phyloP scores from a whole-genome alignment of 2,113 vertebrate genomes.

The Theristicus caerulescens region DNA sequence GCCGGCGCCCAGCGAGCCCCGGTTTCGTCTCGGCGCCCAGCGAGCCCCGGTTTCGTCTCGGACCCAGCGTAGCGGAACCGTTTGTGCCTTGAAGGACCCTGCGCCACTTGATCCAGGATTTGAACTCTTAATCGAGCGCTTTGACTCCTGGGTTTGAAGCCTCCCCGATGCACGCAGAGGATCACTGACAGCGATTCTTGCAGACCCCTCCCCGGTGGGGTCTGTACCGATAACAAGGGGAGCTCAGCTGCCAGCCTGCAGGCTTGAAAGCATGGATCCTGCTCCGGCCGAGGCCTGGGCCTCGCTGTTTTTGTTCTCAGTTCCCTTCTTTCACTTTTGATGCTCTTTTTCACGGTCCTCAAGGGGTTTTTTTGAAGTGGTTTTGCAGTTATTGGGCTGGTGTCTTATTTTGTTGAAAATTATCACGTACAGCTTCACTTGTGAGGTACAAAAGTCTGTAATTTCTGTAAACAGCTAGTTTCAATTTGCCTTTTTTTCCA shows the following conservation, averaged over 20 bases:
- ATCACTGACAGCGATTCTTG: fast-evolving
- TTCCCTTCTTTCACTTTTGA: constrained; percentile 37
- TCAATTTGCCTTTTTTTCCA: background rate
- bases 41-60: fast-evolving
- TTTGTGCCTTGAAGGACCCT: background rate
- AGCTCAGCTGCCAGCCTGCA: fast-evolving
- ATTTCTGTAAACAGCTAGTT: background rate
- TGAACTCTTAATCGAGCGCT: fast-evolving
- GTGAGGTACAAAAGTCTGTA: background rate
- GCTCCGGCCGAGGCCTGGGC: background rate
- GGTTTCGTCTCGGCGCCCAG: too few species aligned
- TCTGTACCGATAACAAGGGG: fast-evolving
- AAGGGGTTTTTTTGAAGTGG: constrained; percentile 56
- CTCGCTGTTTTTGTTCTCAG: constrained; percentile 11
- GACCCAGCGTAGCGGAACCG: fast-evolving
- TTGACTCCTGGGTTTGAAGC: background rate
- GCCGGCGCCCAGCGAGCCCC: background rate
- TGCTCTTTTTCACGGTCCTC: background rate
- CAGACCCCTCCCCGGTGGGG: background rate
- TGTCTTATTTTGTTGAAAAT: background rate
- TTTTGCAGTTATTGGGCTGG: background rate
- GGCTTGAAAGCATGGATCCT: background rate
- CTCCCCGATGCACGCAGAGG: fast-evolving
- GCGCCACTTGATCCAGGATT: background rate
- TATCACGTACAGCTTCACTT: background rate